Base-by-base conservation (phyloP, 37 sponge, comb jelly and placozoan genomes). In the Geodia barretti region DNA sequence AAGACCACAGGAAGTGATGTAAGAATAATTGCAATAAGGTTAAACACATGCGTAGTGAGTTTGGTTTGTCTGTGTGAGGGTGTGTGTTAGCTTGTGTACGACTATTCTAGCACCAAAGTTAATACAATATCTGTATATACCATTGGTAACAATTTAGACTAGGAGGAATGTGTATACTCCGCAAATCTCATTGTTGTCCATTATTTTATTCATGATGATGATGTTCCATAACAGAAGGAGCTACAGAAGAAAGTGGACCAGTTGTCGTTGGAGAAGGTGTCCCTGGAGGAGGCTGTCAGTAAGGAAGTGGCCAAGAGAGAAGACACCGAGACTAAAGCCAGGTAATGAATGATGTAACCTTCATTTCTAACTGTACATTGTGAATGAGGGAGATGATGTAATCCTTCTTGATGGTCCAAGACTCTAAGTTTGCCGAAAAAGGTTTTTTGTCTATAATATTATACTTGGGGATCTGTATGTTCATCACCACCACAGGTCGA, bases 201-300 rank as follows among this genome's bases (percentile, higher is more conserved):
- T 59, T 24, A 34, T 60, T 33, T 24, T 2, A 30, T 11, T 59
- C 63, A 26, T 29, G 23, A 2, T 29, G 26, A 60, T 68, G 59
- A 19, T 39, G 8, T 77, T 4, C 29, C 47, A 4, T 23, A 1
- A 35, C 88, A 87, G 88, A 80, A 73, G 32, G 19, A 72, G 41
- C 30, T 34, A n/a, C 62, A 65, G 33, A 25, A 68, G 24, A 69
- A 82, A 28, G 69, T 91, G 69, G 88, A 79, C 4, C 78, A 74
- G 63, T 58, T 88, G 74, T 42, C 36, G 1, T 3, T 24, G 2
- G 73, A 41, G 25, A 80, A 85, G 68, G 47, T 61, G 1, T 8
- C 34, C n/a, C 83, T 86, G 25, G 91, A 85, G 35, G 91, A 80
- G 30, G n/a, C 76, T 67, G 68, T 90, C 28, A 21, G 54, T 24